Conservation (phyloP, 64 coral and sea anemone species). For the Dendrophyllia cribrosa region DNA sequence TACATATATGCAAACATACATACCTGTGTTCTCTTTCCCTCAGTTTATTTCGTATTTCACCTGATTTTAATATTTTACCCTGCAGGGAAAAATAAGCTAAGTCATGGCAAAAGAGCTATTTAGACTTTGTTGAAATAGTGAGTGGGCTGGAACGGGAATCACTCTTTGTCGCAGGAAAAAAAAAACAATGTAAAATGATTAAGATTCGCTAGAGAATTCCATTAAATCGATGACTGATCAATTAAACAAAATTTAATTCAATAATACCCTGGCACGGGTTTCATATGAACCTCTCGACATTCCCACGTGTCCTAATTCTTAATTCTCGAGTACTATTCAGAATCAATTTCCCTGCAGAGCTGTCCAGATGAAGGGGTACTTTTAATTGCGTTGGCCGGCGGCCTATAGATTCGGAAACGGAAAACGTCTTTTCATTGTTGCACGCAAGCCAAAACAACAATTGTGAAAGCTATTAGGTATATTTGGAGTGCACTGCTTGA, state of each 20-base stretch:
- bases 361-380: neutral
- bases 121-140: neutral
- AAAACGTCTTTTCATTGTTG: constrained; percentile 33
- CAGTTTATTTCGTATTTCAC: no score
- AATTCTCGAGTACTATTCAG: neutral
- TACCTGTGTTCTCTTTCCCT: no score
- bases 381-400: constrained; percentile 17
- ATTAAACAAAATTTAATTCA: neutral
- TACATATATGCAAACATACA: neutral
- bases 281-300: neutral
- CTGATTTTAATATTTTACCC: neutral
- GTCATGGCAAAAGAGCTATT: neutral
- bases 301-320: neutral
- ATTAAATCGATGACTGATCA: neutral
- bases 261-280: neutral
- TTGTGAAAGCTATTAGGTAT: neutral
- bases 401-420: constrained; percentile 22
- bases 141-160: neutral
- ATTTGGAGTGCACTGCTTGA: neutral
- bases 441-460: constrained; percentile 19
- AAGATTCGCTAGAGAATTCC: neutral
- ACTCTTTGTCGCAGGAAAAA: neutral
- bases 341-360: neutral
- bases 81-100: neutral
- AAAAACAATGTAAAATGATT: neutral